Percentiles rank a stretch among this genome's conserved stretches.
These are phyloP conservation scores for Procambarus clarkii DNA, from an alignment of 1,140 invertebrate genomes.

Conservation along the genomic window DNA sequence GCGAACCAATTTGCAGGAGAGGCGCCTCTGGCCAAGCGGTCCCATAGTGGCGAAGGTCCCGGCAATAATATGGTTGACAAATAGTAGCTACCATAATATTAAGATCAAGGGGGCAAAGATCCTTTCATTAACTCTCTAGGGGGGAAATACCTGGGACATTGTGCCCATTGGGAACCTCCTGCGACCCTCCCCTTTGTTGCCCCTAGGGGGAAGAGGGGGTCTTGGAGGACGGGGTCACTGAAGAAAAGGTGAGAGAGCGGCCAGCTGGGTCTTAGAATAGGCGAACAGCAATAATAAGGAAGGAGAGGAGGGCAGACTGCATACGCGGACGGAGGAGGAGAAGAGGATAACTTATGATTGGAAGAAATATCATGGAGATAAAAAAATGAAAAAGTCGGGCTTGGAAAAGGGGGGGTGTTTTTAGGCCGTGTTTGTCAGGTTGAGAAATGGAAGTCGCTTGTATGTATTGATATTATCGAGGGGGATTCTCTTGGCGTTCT, in stretches of 20 bases:
- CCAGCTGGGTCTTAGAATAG: background rate
- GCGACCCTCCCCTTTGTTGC: background rate
- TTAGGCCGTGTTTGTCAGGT: background rate
- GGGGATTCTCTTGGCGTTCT: background rate
- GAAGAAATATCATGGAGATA: background rate
- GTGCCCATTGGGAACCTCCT: conserved; percentile 1
- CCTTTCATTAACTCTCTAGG: conserved; percentile 18
- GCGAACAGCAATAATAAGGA: background rate
- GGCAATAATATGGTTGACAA: conserved; percentile 36
- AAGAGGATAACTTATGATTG: background rate
- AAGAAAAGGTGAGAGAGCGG: background rate
- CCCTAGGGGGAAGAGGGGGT: background rate
- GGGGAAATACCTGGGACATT: conserved; percentile 21
- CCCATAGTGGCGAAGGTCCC: background rate
- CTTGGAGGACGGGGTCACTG: background rate
- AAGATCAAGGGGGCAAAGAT: conserved; percentile 15
- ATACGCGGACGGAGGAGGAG: background rate
- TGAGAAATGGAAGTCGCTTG: background rate
- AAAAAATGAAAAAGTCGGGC: background rate
- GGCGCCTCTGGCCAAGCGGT: background rate
- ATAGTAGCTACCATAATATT: conserved; percentile 43
- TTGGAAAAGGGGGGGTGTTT: background rate
- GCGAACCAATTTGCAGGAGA: background rate
- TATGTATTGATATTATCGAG: background rate
- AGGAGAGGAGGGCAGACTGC: background rate